Evolutionary conservation across 2,113 vertebrate species (phyloP), one percentile per base, ranked within the genome.

Genomic region (Psittacara wagleri): DNA sequence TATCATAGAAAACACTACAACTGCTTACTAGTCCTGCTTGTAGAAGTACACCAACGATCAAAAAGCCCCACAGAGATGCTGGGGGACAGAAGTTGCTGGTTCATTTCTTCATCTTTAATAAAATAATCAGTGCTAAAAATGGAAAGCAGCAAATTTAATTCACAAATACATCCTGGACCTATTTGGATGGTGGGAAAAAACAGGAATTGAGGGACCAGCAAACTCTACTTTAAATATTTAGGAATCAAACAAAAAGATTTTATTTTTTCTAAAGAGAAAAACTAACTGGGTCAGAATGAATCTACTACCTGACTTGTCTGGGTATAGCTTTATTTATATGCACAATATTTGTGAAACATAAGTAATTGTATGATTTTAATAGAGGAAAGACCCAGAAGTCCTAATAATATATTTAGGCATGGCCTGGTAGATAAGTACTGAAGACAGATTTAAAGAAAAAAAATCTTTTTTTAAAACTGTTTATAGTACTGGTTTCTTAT

Each of bases 221-320:
- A 88, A 81, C 37, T 63, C 35, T 48, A 54, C 31, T 86, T 83
- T 57, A 94, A 91, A 92, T 94, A 91, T 82, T 92, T 87, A 84
- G 41, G 44, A 90, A 23, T 75, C 55, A 79, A 86, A 86, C 86
- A 68, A 81, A 83, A 88, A 72, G 13, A 6, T 35, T 14, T 5
- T 80, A 83, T 48, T 48, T 87, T 78, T 85, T 31, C 41, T 54
- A 24, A 76, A 84, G 39, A 33, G 46, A 75, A 23, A 67, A 75
- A 17, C 39, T 52, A 75, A 64, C 35, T 75, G 19, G 33, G 7
- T 86, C 48, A 73, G 91, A 89, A 64, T 64, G 61, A 69, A 73
- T 37, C 64, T 28, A 24, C 33, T 68, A 33, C 69, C 52, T 73
- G 37, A 62, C 15, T 93, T 3, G 0, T 64, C 41, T 61, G 39